Evolutionary conservation across 1,140 invertebrate species (phyloP).

Genomic region (Pseudoatta argentina): DNA sequence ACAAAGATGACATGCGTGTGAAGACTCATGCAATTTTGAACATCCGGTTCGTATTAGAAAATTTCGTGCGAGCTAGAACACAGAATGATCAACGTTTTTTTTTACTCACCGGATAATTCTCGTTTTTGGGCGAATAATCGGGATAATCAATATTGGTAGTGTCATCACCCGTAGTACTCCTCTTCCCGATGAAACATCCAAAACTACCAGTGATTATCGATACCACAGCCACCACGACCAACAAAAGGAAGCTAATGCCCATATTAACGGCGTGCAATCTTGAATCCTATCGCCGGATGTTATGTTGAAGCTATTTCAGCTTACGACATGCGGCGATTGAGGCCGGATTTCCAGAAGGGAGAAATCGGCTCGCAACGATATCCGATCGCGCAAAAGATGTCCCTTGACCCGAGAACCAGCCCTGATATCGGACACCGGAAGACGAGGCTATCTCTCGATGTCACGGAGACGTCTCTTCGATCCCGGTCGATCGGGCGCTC

Average conservation of each 20-base stretch:
- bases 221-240: slow-evolving; percentile 63
- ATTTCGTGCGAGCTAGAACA: neutral
- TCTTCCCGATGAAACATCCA: slow-evolving; percentile 54
- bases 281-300: neutral
- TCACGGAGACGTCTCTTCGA: neutral
- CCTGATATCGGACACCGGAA: neutral
- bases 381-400: neutral
- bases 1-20: neutral
- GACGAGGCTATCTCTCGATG: neutral
- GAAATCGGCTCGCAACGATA: neutral
- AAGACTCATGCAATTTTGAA: neutral
- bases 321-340: slow-evolving; percentile 7
- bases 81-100: neutral
- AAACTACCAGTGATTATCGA: slow-evolving; percentile 51
- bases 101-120: slow-evolving; percentile 72
- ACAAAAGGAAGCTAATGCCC: slow-evolving; percentile 52
- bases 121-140: slow-evolving; percentile 66
- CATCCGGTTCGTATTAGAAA: neutral
- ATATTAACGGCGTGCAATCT: slow-evolving; percentile 47
- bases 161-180: neutral
- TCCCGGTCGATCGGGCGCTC: slow-evolving; percentile 17
- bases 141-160: slow-evolving; percentile 54
- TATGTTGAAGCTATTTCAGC: neutral
- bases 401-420: neutral
- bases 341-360: neutral